Conservation (phyloP, 2,888 invertebrate species). For the Drosophila recens region DNA sequence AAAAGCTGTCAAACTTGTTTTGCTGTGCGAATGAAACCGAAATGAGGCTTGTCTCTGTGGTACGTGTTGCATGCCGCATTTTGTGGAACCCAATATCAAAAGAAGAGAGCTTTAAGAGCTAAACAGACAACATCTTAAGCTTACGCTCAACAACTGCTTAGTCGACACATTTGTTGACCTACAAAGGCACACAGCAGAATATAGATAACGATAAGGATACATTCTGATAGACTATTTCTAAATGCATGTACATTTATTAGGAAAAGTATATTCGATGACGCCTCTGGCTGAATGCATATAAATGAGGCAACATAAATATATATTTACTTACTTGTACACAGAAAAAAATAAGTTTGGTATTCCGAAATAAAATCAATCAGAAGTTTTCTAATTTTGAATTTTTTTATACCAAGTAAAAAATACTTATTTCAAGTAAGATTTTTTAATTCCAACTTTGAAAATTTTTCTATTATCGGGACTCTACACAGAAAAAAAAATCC, state of each 20-base stretch:
- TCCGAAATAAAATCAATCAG: background rate
- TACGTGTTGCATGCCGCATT: slow-evolving; percentile 70
- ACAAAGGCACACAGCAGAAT: slow-evolving; percentile 32
- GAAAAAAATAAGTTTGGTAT: background rate
- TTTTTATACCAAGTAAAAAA: no score
- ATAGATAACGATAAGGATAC: slow-evolving; percentile 41
- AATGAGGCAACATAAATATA: slow-evolving; percentile 60
- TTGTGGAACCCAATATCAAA: slow-evolving; percentile 58
- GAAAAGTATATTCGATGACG: slow-evolving; percentile 27
- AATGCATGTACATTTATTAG: slow-evolving; percentile 14
- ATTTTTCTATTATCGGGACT: no score
- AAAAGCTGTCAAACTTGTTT: slow-evolving; percentile 75
- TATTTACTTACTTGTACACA: slow-evolving; percentile 17
- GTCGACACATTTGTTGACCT: slow-evolving; percentile 60
- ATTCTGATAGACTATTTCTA: slow-evolving; percentile 28
- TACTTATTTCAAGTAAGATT: no score
- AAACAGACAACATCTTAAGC: slow-evolving; percentile 27
- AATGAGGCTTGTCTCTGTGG: slow-evolving; percentile 59
- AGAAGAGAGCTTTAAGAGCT: slow-evolving; percentile 41
- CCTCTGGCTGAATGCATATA: slow-evolving; percentile 69
- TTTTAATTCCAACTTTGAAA: no score
- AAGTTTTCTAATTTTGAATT: no score
- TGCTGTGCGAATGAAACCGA: slow-evolving; percentile 67
- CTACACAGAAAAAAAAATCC: no score
- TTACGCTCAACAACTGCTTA: slow-evolving; percentile 33